A percentile compares a stretch with the other conserved stretches of the same genome.
These are phyloP conservation scores for Myanophis thanlyinensis DNA, from an alignment of 2,113 vertebrate genomes.

Conservation along the genomic window DNA sequence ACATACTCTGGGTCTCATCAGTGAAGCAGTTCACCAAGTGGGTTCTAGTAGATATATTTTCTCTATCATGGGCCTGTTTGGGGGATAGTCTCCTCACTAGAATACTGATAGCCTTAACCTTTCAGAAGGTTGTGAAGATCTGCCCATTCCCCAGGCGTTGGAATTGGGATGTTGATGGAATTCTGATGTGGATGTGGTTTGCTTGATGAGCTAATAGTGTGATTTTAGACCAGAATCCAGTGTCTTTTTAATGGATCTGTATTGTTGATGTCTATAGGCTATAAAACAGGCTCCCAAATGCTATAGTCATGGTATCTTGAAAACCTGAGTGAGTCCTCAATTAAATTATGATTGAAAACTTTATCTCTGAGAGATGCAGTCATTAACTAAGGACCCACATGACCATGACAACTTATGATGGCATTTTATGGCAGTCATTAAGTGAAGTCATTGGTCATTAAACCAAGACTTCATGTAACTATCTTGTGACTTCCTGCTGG, in stretches of 20 bases:
- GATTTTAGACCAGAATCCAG: background rate
- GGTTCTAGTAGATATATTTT: background rate
- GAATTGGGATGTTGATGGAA: background rate
- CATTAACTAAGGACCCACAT: background rate
- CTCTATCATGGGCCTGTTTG: background rate
- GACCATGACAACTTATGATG: background rate
- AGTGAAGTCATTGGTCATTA: background rate
- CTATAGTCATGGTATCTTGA: background rate
- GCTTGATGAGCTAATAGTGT: background rate
- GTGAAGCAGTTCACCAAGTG: background rate
- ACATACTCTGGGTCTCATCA: background rate
- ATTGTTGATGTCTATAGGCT: background rate
- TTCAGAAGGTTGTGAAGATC: background rate
- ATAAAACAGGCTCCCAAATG: background rate
- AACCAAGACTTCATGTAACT: background rate
- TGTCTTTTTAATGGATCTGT: background rate
- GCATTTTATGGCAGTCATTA: background rate
- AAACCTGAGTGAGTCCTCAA: background rate
- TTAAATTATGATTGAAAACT: background rate
- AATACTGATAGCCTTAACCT: background rate
- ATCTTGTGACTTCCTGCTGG: background rate
- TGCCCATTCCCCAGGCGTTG: background rate
- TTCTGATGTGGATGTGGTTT: background rate
- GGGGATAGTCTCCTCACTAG: background rate
- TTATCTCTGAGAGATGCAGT: background rate